Evolutionary conservation across 2,113 vertebrate genomes (phyloP).

Genomic region (Aphyosemion australe): DNA sequence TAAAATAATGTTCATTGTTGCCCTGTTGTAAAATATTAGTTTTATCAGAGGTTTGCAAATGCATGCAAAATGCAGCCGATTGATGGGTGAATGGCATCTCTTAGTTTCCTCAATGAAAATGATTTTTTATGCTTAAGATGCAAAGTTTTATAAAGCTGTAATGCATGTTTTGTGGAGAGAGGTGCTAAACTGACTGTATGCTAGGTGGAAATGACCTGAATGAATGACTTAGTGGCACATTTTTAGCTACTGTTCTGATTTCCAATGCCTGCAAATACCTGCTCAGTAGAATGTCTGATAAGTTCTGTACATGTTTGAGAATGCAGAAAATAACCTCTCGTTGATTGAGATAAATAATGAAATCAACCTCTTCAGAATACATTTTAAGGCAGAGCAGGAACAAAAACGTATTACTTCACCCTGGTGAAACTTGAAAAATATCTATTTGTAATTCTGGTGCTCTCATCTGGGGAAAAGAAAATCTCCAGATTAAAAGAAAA

Average conservation of each 20-base stretch:
- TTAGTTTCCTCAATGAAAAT: conserved; percentile 30
- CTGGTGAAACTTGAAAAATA: conserved; percentile 72
- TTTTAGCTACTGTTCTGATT: conserved; percentile 57
- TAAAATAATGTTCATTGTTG: conserved; percentile 28
- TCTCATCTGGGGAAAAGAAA: too few relatives aligned
- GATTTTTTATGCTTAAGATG: conserved; percentile 32
- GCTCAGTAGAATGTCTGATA: conserved; percentile 59
- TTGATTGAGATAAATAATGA: conserved; percentile 48
- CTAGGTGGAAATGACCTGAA: conserved; percentile 61
- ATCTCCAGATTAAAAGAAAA: too few relatives aligned
- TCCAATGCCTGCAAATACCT: conserved; percentile 32
- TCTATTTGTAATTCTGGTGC: too few relatives aligned
- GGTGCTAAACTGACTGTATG: conserved; percentile 43
- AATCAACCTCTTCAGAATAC: conserved; percentile 55
- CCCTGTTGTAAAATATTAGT: conserved; percentile 53
- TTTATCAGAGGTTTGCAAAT: conserved; percentile 41
- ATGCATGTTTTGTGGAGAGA: conserved; percentile 45
- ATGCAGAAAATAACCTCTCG: conserved; percentile 35
- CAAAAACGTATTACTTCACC: conserved; percentile 57
- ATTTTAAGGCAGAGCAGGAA: conserved; percentile 52
- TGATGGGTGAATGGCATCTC: conserved; percentile 19
- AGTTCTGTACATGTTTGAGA: conserved; percentile 69
- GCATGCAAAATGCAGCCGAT: conserved; percentile 37
- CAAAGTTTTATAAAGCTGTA: conserved; percentile 35
- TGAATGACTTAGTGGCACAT: conserved; percentile 58